phyloP scores from a whole-genome alignment of 2,888 invertebrate genomes.

The Stegophylla sp. region DNA sequence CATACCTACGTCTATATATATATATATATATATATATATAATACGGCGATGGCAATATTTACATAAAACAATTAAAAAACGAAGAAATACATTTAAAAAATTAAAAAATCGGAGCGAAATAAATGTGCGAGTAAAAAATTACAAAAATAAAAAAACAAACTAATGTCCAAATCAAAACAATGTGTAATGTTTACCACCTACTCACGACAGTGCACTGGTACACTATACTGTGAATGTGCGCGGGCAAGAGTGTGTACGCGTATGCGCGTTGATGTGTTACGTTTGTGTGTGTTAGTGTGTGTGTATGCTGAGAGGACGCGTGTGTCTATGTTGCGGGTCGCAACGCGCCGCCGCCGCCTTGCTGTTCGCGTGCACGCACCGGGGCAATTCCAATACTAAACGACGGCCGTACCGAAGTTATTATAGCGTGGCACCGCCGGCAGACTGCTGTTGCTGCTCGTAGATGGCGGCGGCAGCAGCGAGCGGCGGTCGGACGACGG shows the following conservation, averaged over 20 bases:
- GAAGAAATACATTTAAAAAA: not conserved
- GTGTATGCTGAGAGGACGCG: not conserved
- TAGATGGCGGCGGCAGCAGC: not conserved
- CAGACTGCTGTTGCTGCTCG: not conserved
- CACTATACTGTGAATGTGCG: not conserved
- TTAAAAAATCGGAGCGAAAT: not conserved
- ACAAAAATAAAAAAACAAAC: slow-evolving; percentile 16
- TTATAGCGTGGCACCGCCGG: slow-evolving; percentile 12
- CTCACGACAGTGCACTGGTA: slow-evolving; percentile 20
- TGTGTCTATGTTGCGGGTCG: slow-evolving; percentile 15
- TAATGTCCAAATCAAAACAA: slow-evolving; percentile 36
- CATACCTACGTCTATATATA: no score
- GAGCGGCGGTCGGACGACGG: not conserved
- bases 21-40: no score
- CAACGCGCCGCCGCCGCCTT: slow-evolving; percentile 18
- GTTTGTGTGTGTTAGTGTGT: no score
- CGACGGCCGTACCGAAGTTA: slow-evolving; percentile 11
- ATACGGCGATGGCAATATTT: no score
- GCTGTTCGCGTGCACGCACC: slow-evolving; percentile 21
- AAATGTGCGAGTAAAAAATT: not conserved
- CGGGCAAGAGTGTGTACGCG: not conserved
- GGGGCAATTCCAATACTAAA: slow-evolving; percentile 31
- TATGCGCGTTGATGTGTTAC: not conserved
- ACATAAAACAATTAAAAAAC: no score
- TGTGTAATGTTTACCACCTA: slow-evolving; percentile 41